Evolutionary conservation across 2,888 invertebrate genomes (phyloP), one percentile per base, ranked within the genome.

Genomic region (Idaea biselata): DNA sequence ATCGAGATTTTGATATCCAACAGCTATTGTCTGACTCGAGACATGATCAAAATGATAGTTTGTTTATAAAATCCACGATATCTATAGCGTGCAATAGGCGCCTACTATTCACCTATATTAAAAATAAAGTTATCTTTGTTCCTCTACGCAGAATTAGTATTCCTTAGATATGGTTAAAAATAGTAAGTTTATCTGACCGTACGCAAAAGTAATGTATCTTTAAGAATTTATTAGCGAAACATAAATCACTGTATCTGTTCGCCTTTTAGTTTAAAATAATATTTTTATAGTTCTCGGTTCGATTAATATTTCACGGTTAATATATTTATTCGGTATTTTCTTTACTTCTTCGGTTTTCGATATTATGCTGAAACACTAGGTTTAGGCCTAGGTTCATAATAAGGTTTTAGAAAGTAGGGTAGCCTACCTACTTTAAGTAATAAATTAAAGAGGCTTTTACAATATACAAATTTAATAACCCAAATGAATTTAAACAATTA

Each of bases 231-330:
- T 44, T 44, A 44, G 44, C 11, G 14, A 44, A 44, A 44, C 44
- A 44, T 44, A 44, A 44, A 44, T 44, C 44, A 44, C 8, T 44
- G 44, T 44, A 44, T 44, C 44, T 44, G 44, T 44, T 44, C 44
- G 44, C 44, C 44, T 44, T 44, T 44, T 44, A 44, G 44, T 44
- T 44, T 44, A 44, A 44, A 44, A 44, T 44, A 44, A 44, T 44
- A 44, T 44, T 44, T 44, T 44, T 44, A 44, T 44, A 44, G 44
- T 44, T 11, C 44, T 44, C 44, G 44, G 0, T 8, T 44, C 6
- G 44, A 44, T 44, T 44, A 8, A 44, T 44, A 44, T 44, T 44
- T 44, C 44, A 44, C 44, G 44, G 44, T 44, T 44, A 14, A 44
- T 44, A 44, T 32, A 14, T 14, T 11, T 44, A 14, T 44, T 7